Conservation (phyloP, 1,140 invertebrate genomes). For the Alviniconcha marisindica region DNA sequence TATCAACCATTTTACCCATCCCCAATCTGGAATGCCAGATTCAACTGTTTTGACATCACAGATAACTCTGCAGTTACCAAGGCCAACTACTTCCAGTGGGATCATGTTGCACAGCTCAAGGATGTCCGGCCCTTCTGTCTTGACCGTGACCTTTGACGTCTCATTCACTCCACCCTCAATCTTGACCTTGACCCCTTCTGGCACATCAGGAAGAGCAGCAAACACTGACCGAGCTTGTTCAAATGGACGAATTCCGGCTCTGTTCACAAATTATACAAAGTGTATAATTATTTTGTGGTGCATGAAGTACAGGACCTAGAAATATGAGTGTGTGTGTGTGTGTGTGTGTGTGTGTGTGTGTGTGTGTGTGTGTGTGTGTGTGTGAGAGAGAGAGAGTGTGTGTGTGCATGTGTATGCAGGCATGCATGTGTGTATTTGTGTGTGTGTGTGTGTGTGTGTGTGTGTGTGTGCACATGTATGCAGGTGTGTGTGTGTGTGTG, state of each 20-base stretch:
- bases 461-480: too few relatives aligned
- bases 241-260: constrained; percentile 68
- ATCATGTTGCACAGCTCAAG: constrained; percentile 68
- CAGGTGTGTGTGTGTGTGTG: too few relatives aligned
- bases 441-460: too few relatives aligned
- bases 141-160: constrained; percentile 19
- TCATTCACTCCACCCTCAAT: constrained; percentile 6
- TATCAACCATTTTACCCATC: too few relatives aligned
- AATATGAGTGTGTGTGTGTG: neutral
- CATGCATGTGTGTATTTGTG: too few relatives aligned
- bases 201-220: constrained; percentile 41
- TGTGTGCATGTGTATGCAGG: too few relatives aligned
- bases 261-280: constrained; percentile 33
- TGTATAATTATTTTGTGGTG: too few relatives aligned
- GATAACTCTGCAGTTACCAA: constrained; percentile 55
- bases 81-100: constrained; percentile 67
- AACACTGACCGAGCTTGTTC: constrained; percentile 65
- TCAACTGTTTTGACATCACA: too few relatives aligned
- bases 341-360: neutral
- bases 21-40: too few relatives aligned
- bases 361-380: neutral
- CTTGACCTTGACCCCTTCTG: constrained; percentile 30
- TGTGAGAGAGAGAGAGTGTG: too few relatives aligned
- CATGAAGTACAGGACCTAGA: too few relatives aligned
- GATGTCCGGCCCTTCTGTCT: constrained; percentile 60